These are phyloP conservation scores for Ips typographus DNA, from an alignment of 1,140 invertebrate genomes.

Conservation along the genomic window DNA sequence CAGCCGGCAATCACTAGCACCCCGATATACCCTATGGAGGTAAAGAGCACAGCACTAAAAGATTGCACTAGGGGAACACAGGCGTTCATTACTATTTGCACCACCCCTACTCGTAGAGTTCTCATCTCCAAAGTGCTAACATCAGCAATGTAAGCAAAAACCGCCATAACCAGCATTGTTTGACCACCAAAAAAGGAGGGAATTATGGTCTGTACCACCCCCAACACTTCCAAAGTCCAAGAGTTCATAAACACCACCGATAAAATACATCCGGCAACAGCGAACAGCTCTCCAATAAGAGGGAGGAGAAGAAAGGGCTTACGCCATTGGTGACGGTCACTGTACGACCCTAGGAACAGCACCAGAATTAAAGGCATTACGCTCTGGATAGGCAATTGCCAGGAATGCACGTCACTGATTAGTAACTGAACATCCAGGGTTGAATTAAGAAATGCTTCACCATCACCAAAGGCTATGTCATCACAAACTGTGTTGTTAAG, in stretches of 20 bases:
- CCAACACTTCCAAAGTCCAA: constrained; percentile 57
- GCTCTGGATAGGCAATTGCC: constrained; percentile 49
- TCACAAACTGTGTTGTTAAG: constrained; percentile 47
- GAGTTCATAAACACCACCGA: constrained; percentile 57
- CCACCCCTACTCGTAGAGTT: constrained; percentile 59
- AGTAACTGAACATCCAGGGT: constrained; percentile 44
- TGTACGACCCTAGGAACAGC: constrained; percentile 65
- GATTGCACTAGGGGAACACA: constrained; percentile 40
- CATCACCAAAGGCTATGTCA: constrained; percentile 55
- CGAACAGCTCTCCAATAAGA: constrained; percentile 60
- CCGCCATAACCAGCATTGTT: constrained; percentile 58
- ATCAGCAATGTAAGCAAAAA: constrained; percentile 62
- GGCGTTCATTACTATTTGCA: constrained; percentile 56
- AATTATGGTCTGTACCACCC: constrained; percentile 57
- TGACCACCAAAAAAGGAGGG: constrained; percentile 59
- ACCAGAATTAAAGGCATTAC: constrained; percentile 59
- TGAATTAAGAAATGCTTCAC: constrained; percentile 38
- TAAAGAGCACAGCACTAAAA: constrained; percentile 46
- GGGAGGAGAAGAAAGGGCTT: constrained; percentile 66
- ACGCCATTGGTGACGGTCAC: constrained; percentile 62
- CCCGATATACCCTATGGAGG: constrained; percentile 43
- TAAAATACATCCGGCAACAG: constrained; percentile 55
- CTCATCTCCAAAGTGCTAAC: constrained; percentile 57
- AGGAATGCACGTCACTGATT: constrained; percentile 49
- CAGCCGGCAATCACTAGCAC: constrained; percentile 41